Evolutionary conservation across 2,797 vertebrate genomes (phyloP).

Genomic region (Anas flavirostris): DNA sequence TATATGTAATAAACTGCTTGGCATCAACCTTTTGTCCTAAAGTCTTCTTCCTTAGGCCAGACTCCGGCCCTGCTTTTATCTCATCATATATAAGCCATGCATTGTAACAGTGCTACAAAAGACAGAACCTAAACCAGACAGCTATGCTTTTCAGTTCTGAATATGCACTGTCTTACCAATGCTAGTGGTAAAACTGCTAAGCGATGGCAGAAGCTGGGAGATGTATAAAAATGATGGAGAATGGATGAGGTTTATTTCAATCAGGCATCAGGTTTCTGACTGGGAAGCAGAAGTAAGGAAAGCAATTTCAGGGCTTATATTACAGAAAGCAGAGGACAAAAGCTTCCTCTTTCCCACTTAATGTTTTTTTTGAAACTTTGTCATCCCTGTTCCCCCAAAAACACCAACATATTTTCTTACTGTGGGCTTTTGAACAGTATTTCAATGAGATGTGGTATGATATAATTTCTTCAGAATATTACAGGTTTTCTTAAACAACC

Average conservation of each 20-base stretch:
- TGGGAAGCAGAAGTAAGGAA: background rate
- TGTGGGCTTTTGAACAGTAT: background rate
- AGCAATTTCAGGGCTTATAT: background rate
- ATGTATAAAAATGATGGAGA: background rate
- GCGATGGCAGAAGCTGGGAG: background rate
- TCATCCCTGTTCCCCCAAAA: background rate
- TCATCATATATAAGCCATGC: background rate
- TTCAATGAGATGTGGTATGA: background rate
- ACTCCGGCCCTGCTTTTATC: background rate
- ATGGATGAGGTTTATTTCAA: background rate
- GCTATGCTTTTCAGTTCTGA: background rate
- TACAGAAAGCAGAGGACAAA: background rate
- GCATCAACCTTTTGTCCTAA: background rate
- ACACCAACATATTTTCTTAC: background rate
- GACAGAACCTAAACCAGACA: background rate
- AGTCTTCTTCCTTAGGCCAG: background rate
- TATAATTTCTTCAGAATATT: background rate
- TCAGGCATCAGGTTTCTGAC: background rate
- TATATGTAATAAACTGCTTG: background rate
- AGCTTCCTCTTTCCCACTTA: background rate
- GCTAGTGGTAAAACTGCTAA: background rate
- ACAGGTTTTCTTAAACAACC: background rate
- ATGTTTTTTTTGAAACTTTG: background rate
- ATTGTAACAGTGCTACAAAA: background rate
- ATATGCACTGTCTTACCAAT: background rate